Evolutionary conservation across 2,113 vertebrate genomes (phyloP), one percentile per base, ranked within the genome.

Genomic region (Corapipo altera): DNA sequence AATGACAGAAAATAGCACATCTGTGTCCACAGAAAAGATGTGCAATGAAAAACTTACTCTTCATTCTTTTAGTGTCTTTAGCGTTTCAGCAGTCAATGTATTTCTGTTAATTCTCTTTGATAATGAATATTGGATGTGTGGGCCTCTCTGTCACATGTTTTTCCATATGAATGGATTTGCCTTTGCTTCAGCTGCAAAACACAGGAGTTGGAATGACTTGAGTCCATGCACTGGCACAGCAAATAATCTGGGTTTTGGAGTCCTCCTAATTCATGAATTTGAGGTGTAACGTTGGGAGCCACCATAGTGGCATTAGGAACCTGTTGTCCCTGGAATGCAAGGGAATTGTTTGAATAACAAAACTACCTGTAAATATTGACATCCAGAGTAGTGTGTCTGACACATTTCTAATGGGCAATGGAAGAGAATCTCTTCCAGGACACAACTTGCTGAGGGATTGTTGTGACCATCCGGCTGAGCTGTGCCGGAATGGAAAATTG

Each of bases 111-210:
- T 71, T 48, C 23, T 69, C 6, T 35, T 72, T 59, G 19, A 23
- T 84, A 55, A 27, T 39, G 43, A 54, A 16, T 41, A 7, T 51
- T 71, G 61, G 65, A 23, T 73, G 6, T 14, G 2, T 23, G 51
- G 26, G 11, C 13, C 11, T 80, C 11, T 83, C 49, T 66, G 0
- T 46, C 10, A 8, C 4, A 3, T 0, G 0, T 6, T 71, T 49
- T 73, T 15, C 41, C 3, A 11, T 51, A 17, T 2, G 3, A 33
- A 32, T 37, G 33, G 43, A 41, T 88, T 81, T 88, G 28, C 20
- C 41, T 92, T 88, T 80, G 22, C 55, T 86, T 69, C 49, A 66
- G 15, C 19, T 80, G 37, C 33, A 74, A 32, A 76, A n/a, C 15
- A 28, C 12, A 44, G 59, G 46, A 61, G 5, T 12, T 15, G 6